These are phyloP conservation scores for Pseudopleuronectes americanus DNA, from an alignment of 2,797 vertebrate genomes.

Conservation along the genomic window DNA sequence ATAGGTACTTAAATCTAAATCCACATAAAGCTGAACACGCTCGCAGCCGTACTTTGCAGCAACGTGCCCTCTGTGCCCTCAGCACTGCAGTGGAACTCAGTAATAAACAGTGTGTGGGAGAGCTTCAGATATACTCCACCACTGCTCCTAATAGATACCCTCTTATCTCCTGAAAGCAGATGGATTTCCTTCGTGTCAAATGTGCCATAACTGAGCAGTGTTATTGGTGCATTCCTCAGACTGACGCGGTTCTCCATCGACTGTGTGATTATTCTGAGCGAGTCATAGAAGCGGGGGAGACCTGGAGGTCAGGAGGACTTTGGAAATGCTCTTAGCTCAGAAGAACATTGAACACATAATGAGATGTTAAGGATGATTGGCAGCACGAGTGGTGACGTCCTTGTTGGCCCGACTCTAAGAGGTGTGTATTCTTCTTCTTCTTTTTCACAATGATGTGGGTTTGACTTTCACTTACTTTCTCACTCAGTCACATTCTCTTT, in stretches of 20 bases:
- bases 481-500: not conserved
- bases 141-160: slow-evolving; percentile 64
- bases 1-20: slow-evolving; percentile 1
- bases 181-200: slow-evolving; percentile 45
- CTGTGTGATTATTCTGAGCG: slow-evolving; percentile 9
- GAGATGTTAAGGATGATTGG: slow-evolving; percentile 47
- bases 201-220: slow-evolving; percentile 12
- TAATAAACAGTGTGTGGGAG: slow-evolving; percentile 9
- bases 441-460: not conserved
- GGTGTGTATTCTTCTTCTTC: slow-evolving; percentile 51
- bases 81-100: slow-evolving; percentile 19
- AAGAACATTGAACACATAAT: not conserved
- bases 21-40: slow-evolving; percentile 8
- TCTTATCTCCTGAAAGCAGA: slow-evolving; percentile 79
- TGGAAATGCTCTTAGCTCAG: not conserved
- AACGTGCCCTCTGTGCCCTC: slow-evolving; percentile 11
- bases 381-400: slow-evolving; percentile 11
- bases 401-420: slow-evolving; percentile 51
- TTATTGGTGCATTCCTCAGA: slow-evolving; percentile 39
- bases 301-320: slow-evolving; percentile 8
- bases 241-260: slow-evolving; percentile 20
- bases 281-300: slow-evolving; percentile 14
- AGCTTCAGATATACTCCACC: slow-evolving; percentile 14
- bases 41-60: slow-evolving; percentile 14
- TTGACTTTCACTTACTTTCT: not conserved